phyloP scores from a whole-genome alignment of 2,888 invertebrate species.

The Pyrocoelia pectoralis region DNA sequence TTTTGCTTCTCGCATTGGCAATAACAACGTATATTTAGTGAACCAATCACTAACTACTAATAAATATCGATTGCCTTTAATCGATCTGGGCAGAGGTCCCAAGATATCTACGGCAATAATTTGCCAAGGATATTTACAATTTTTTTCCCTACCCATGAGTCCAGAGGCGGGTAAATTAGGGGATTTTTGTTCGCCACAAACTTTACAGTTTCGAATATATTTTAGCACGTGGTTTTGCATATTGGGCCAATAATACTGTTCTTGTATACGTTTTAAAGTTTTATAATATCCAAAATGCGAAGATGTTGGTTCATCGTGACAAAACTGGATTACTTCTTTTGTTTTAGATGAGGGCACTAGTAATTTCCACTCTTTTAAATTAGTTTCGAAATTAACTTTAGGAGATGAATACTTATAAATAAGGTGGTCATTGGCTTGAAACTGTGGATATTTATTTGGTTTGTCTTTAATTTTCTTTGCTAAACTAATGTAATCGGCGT shows the following conservation, averaged over 20 bases:
- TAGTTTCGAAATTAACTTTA: too few relatives aligned
- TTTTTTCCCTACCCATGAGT: constrained; percentile 6
- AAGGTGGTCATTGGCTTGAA: too few relatives aligned
- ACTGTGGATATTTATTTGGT: too few relatives aligned
- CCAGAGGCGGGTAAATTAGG: constrained; percentile 1
- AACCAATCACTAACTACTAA: constrained; percentile 27
- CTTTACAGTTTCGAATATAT: neutral
- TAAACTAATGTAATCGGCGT: too few relatives aligned
- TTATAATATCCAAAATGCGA: constrained; percentile 17
- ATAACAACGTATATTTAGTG: constrained; percentile 20
- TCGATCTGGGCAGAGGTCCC: constrained; percentile 25
- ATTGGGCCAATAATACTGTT: constrained; percentile 16
- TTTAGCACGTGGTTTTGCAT: neutral
- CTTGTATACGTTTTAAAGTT: neutral
- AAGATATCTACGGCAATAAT: constrained; percentile 27
- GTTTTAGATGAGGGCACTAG: too few relatives aligned
- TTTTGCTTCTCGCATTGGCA: constrained; percentile 13
- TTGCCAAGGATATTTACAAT: constrained; percentile 22
- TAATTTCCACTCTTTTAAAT: too few relatives aligned
- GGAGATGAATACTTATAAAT: too few relatives aligned
- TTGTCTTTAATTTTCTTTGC: too few relatives aligned
- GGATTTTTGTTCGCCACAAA: neutral
- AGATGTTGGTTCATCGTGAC: neutral
- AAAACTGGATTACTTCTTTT: neutral
- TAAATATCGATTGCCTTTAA: constrained; percentile 13